Evolutionary conservation across 2,888 invertebrate genomes (phyloP).

Genomic region (Zygaena filipendulae): DNA sequence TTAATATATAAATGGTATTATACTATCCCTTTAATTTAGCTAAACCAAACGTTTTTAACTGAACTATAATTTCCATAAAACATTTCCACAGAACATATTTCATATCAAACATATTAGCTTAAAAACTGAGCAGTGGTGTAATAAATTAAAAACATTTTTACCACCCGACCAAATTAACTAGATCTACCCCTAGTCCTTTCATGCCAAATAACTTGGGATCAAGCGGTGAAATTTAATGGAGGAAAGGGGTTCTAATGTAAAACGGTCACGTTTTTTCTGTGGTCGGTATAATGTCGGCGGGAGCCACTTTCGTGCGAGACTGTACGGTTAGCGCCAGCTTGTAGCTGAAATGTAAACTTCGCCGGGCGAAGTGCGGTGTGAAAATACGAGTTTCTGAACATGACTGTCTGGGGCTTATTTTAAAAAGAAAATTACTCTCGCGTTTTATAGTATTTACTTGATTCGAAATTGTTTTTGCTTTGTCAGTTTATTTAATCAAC

Average conservation of each 20-base stretch:
- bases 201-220: conserved; percentile 10
- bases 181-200: conserved; percentile 15
- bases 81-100: conserved; percentile 29
- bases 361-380: no score
- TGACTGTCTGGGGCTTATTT: no score
- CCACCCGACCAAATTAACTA: conserved; percentile 16
- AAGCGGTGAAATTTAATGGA: conserved; percentile 11
- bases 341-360: conserved; percentile 10
- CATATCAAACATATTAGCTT: conserved; percentile 25
- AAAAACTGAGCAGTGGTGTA: conserved; percentile 28
- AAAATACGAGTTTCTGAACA: no score
- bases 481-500: no score
- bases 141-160: conserved; percentile 37
- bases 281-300: conserved; percentile 26
- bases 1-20: no score
- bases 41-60: no score
- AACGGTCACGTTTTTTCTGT: no score
- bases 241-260: conserved; percentile 18
- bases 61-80: no score
- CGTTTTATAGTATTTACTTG: no score
- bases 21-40: no score
- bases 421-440: no score
- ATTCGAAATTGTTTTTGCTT: no score
- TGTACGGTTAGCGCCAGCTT: conserved; percentile 20
- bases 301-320: conserved; percentile 31